Base-by-base conservation (phyloP, 2,113 vertebrate species). In the Prunella himalayana region DNA sequence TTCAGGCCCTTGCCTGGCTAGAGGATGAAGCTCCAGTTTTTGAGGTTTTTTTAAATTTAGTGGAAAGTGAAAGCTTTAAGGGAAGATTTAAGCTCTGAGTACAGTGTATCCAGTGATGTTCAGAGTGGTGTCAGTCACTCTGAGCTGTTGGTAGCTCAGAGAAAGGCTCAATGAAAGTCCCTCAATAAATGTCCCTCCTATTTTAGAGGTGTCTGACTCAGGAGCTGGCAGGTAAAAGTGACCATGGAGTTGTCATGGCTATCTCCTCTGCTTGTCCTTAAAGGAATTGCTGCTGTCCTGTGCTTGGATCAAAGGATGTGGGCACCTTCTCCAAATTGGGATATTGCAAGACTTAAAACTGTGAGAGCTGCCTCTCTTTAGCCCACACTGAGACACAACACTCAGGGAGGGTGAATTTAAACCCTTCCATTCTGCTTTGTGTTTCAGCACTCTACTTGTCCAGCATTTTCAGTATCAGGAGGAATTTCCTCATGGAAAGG, bases 71-170 rank as follows among this genome's bases (percentile, higher is more conserved):
- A 73, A 57, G 20, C 15, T 56, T 75, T 25, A 33, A 35, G 60
- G 41, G 41, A 12, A 49, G 8, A 44, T 57, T 25, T 6, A 18
- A 68, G 11, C 21, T 44, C 27, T 0, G 2, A 27, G 31, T 39
- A 10, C 0, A 0, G 35, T 24, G 1, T 37, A 9, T 31, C 27
- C 47, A n/a, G 33, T 37, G 23, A 20, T 15, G 56, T 86, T 39
- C 22, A 25, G 51, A 47, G 11, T 28, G 57, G 16, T 42, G 37
- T 37, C 10, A 28, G 51, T 45, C 31, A 17, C 25, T 47, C 41
- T 13, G 25, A 50, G 59, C 13, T 80, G 44, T 66, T 41, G 0
- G 1, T 61, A 35, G 41, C 45, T 77, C 1, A 0, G 13, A 8
- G 70, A 50, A 45, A 60, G 13, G 25, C 60, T 90, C 47, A n/a